Conservation (phyloP, 2,797 vertebrate species). For the Ambastaia sidthimunki region DNA sequence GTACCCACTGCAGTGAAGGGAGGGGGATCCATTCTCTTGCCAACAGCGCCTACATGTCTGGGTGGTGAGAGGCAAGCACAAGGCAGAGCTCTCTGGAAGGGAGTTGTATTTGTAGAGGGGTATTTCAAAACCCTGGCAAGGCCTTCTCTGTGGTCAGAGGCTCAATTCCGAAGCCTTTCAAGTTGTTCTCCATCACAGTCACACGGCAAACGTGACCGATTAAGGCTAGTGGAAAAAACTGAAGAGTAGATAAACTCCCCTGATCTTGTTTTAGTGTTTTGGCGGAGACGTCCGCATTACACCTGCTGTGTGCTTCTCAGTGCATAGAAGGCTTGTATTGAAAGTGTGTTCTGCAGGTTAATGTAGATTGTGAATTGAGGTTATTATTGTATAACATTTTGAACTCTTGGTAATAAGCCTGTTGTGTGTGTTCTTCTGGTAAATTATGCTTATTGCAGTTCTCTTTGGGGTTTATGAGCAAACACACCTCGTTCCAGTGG, state of each 20-base stretch:
- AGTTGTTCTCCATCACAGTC: constrained; percentile 45
- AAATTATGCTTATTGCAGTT: constrained; percentile 3
- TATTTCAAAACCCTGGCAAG: constrained; percentile 61
- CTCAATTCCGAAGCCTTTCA: constrained; percentile 52
- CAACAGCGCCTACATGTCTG: constrained; percentile 57
- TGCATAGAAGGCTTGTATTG: constrained; percentile 19
- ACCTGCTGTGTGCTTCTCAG: not conserved
- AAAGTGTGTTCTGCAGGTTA: not conserved
- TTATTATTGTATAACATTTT: not conserved
- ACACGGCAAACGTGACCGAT: constrained; percentile 32
- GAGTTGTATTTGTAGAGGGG: constrained; percentile 56
- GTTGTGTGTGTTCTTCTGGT: not conserved
- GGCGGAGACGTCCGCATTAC: not conserved
- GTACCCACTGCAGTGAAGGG: constrained; percentile 20
- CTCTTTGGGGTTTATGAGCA: not conserved
- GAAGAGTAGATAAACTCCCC: constrained; percentile 37
- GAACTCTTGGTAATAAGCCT: not conserved
- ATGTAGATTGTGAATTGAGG: not conserved
- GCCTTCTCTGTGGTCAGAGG: constrained; percentile 59
- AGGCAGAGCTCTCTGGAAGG: constrained; percentile 39
- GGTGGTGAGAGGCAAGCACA: constrained; percentile 54
- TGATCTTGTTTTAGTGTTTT: constrained; percentile 21
- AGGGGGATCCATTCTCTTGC: constrained; percentile 52
- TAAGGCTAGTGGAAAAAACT: constrained; percentile 55
- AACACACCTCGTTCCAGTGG: constrained; percentile 1